Evolutionary conservation across 37 sponge, comb jelly and placozoan species (phyloP), one percentile per base, ranked within the genome.

Genomic region (Haliclona indistincta): DNA sequence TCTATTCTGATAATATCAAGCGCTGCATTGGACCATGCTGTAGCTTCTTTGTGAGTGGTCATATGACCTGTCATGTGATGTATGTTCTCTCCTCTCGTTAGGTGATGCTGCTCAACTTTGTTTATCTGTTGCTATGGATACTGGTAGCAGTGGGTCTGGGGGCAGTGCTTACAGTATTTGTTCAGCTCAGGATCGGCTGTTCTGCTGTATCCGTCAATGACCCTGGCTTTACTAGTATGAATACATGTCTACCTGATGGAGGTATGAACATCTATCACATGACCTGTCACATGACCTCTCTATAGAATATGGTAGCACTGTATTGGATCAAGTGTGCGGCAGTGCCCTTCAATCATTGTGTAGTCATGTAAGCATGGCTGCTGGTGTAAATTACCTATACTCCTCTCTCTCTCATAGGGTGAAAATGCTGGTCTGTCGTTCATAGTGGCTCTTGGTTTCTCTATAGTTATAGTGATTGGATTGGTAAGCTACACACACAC

Each of bases 381-480:
- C 17, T 71, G 54, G 53, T 8, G n/a, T 39, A 25, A 23, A 47
- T n/a, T 71, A 23, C 63, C 10, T 17, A 47, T n/a, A n/a, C n/a
- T n/a, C n/a, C n/a, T n/a, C n/a, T 6, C 28, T 58, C 3, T 44
- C 25, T 0, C 35, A 19, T 51, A 89, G 89, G 89, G 80, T 11
- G 38, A 73, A 0, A 45, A 41, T 8, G 84, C 70, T 52, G 89
- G 89, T 17, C 42, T 75, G 56, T 73, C 89, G 36, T 84, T 73
- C 49, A 44, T 69, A 13, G 64, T 83, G 7, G 22, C 84, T 35
- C 80, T 89, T 1, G 38, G 71, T 38, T 89, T 89, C 73, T 29
- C 76, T 25, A 1, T 83, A 5, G 0, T 89, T 6, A 63, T 89
- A 25, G 73, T 61, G 33, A 55, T 89, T 49, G 89, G 75, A 67